These are phyloP conservation scores for Acridotheres tristis DNA, from an alignment of 2,797 vertebrate species.

Conservation along the genomic window DNA sequence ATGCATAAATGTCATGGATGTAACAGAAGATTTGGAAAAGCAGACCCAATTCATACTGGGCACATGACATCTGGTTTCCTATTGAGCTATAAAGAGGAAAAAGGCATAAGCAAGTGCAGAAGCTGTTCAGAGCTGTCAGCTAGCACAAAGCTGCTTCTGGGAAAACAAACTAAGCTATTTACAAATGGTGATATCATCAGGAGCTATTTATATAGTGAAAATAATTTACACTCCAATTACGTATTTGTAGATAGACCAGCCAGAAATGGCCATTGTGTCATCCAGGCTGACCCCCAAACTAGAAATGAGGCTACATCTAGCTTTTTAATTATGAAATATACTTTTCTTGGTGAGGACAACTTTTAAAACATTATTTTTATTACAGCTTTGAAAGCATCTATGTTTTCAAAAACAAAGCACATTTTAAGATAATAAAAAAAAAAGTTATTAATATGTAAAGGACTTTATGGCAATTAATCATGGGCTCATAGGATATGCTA, in stretches of 20 bases:
- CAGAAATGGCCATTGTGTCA: conserved; percentile 50
- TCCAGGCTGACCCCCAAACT: conserved; percentile 30
- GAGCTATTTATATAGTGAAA: conserved; percentile 63
- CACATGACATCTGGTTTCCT: conserved; percentile 29
- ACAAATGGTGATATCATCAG: conserved; percentile 68
- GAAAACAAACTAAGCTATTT: conserved; percentile 58
- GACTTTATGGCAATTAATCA: conserved; percentile 46
- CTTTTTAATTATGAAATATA: conserved; percentile 60
- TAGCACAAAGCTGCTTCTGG: conserved; percentile 39
- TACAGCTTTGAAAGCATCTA: background rate
- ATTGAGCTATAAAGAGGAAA: conserved; percentile 27
- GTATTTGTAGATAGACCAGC: conserved; percentile 33
- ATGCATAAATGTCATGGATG: background rate
- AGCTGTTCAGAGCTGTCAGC: conserved; percentile 49
- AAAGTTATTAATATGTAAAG: conserved; percentile 26
- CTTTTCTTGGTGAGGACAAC: conserved; percentile 27
- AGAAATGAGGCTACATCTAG: conserved; percentile 25
- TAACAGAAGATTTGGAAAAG: conserved; percentile 5
- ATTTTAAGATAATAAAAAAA: background rate
- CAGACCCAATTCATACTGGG: background rate
- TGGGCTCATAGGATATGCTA: background rate
- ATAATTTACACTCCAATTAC: conserved; percentile 69
- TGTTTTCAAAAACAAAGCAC: conserved; percentile 16
- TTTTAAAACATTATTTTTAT: conserved; percentile 36
- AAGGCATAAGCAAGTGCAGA: conserved; percentile 33